phyloP scores from a whole-genome alignment of 2,113 vertebrate genomes.

The Plecotus auritus region DNA sequence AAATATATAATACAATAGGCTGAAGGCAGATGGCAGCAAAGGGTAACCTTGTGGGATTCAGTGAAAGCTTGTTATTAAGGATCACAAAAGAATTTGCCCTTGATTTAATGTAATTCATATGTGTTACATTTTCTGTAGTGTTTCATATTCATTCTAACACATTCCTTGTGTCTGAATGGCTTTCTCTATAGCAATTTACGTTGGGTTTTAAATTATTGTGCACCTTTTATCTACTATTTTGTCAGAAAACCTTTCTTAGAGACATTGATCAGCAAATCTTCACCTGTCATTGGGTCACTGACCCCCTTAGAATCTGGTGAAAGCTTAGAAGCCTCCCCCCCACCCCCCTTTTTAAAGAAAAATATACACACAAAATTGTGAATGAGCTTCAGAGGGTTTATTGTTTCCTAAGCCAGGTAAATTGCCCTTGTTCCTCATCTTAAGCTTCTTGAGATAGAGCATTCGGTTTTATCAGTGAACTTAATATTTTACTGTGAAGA shows the following conservation, averaged over 20 bases:
- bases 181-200: background rate
- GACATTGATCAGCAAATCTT: background rate
- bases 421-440: background rate
- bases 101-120: background rate
- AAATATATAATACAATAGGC: background rate
- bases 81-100: background rate
- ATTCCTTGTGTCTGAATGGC: background rate
- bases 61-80: background rate
- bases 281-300: background rate
- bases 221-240: background rate
- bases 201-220: conserved; percentile 8
- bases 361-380: background rate
- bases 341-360: background rate
- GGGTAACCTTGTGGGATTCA: background rate
- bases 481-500: background rate
- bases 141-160: background rate
- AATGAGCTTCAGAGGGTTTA: background rate
- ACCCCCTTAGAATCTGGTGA: background rate
- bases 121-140: background rate
- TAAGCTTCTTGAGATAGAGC: background rate
- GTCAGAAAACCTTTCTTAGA: background rate
- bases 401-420: background rate
- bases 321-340: background rate
- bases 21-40: conserved; percentile 23
- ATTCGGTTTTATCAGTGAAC: conserved; percentile 14